Evolutionary conservation across 2,888 invertebrate genomes (phyloP), one percentile per base, ranked within the genome.

Genomic region (Diaprepes abbreviatus): DNA sequence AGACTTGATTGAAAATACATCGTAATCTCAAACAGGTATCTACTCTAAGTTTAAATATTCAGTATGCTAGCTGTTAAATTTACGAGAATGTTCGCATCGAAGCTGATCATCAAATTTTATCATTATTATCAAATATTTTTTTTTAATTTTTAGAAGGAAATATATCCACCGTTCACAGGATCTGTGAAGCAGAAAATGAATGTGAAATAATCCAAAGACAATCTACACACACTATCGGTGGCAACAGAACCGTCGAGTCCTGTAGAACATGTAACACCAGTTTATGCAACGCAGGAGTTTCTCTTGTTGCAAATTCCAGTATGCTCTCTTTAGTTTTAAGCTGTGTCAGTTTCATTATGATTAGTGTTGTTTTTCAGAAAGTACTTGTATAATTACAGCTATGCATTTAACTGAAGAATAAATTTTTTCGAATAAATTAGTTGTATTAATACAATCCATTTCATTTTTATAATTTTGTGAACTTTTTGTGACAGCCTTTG

Each of bases 271-370:
- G 43, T n/a, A 43, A 43, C 19, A 43, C 21, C 19, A n/a, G 9
- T 43, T 43, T 19, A 3, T 43, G 43, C 43, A 43, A 43, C 21
- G 10, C 21, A 10, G 19, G 21, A 19, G n/a, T 21, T 36, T n/a
- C 12, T 2, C 12, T 3, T 12, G 12, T 3, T 36, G 1, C 36
- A 36, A 36, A 12, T 36, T n/a, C 12, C 36, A 38, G 36, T 43
- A 21, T 19, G 43, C 43, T 43, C 43, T 43, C 43, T 43, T 43
- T 43, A 43, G 14, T 43, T 21, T 43, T 43, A 43, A 10, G 43
- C n/a, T 43, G 21, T 43, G 9, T 43, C 0, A 43, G 19, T 43
- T 19, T 43, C 9, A 1, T 43, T n/a, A n/a, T 43, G 1, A 14
- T 21, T n/a, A 43, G 10, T 5, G 2, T 43, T 1, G 43, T 19